Evolutionary conservation across 2,888 invertebrate genomes (phyloP).

Genomic region (Gastrophysa polygoni): DNA sequence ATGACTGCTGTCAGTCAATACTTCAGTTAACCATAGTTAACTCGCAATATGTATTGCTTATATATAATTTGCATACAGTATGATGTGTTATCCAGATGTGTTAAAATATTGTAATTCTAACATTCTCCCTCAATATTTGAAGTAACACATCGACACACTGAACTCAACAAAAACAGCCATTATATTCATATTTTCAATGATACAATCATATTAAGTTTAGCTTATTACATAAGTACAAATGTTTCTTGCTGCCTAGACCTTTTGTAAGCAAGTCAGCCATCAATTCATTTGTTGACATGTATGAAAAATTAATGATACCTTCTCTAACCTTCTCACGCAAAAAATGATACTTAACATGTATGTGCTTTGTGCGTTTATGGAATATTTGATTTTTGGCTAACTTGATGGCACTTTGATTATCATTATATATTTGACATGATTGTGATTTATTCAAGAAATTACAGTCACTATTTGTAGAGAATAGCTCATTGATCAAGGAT

Average conservation of each 20-base stretch:
- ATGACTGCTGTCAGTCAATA: no score
- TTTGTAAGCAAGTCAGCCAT: slow-evolving; percentile 11
- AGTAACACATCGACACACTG: no score
- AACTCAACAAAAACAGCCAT: no score
- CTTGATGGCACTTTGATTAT: slow-evolving; percentile 22
- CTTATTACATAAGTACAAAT: neutral
- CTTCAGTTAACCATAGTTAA: no score
- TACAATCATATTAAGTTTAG: neutral
- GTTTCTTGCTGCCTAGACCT: neutral
- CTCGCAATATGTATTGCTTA: no score
- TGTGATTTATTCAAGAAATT: neutral
- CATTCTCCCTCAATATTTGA: no score
- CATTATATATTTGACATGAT: slow-evolving; percentile 11
- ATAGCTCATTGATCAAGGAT: slow-evolving; percentile 8
- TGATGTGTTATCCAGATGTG: no score
- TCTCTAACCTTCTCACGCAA: slow-evolving; percentile 1
- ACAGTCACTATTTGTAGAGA: slow-evolving; percentile 2
- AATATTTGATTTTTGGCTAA: slow-evolving; percentile 16
- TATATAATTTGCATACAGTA: no score
- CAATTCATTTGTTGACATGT: slow-evolving; percentile 13
- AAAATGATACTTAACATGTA: slow-evolving; percentile 22
- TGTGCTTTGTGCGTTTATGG: slow-evolving; percentile 24
- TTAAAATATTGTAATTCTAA: no score
- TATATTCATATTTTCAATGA: no score
- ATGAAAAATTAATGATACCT: neutral